phyloP scores from a whole-genome alignment of 2,888 invertebrate species.

The Ornithoptera alexandrae region DNA sequence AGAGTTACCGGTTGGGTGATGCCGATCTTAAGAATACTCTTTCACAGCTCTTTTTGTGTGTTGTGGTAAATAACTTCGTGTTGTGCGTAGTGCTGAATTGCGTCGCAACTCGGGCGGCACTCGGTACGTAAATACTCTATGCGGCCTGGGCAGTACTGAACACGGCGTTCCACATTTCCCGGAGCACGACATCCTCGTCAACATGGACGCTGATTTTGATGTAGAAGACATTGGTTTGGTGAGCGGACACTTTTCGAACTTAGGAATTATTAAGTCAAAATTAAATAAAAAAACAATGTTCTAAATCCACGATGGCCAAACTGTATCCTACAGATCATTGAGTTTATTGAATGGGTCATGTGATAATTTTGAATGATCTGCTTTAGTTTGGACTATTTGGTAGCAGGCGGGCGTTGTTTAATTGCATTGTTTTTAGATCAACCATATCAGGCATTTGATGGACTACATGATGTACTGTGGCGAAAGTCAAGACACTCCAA shows the following conservation, averaged over 20 bases:
- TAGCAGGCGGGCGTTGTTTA: not conserved
- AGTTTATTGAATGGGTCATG: too few species aligned
- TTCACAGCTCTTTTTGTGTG: not conserved
- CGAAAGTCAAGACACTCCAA: conserved; percentile 54
- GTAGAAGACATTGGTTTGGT: conserved; percentile 83
- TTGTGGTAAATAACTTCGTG: not conserved
- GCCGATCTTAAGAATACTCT: too few species aligned
- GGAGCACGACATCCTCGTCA: conserved; percentile 91
- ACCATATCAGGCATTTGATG: conserved; percentile 86
- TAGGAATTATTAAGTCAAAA: not conserved
- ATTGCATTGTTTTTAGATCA: conserved; percentile 76
- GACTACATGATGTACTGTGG: conserved; percentile 80
- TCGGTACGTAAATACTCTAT: conserved; percentile 88
- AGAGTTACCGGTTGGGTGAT: too few species aligned
- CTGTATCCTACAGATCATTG: too few species aligned
- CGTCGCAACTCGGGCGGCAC: conserved; percentile 81
- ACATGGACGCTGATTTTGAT: conserved; percentile 86
- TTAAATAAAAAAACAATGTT: not conserved
- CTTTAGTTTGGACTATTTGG: too few species aligned
- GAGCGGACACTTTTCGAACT: conserved; percentile 36
- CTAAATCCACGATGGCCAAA: not conserved
- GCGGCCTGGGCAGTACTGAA: conserved; percentile 88
- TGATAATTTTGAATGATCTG: too few species aligned
- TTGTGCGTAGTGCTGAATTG: conserved; percentile 82
- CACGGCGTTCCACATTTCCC: conserved; percentile 82